phyloP scores from a whole-genome alignment of 2,888 invertebrate species.

The Leptinotarsa rubiginosa region DNA sequence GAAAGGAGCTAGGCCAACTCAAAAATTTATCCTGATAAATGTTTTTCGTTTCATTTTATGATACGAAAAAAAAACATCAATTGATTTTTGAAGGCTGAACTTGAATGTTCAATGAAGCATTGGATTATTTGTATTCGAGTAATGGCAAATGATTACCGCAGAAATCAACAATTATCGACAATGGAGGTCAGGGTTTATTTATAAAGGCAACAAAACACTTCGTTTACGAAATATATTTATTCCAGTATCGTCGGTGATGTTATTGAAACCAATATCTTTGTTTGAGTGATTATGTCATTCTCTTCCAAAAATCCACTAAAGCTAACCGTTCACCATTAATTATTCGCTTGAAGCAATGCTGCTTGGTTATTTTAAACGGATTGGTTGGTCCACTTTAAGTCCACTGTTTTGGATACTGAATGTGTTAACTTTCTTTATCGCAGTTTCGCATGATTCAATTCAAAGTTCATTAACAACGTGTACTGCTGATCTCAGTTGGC shows the following conservation, averaged over 20 bases:
- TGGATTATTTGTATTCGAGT: background rate
- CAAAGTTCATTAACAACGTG: background rate
- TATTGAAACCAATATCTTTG: background rate
- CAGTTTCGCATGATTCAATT: slow-evolving; percentile 3
- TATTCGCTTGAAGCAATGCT: background rate
- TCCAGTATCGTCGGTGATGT: background rate
- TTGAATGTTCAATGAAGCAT: no score
- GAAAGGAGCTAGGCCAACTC: no score
- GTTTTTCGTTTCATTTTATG: no score
- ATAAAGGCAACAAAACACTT: background rate
- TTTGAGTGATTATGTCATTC: background rate
- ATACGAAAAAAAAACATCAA: no score
- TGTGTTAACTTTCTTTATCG: background rate
- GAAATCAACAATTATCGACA: background rate
- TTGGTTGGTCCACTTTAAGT: background rate
- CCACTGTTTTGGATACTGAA: background rate
- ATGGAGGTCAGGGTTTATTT: background rate
- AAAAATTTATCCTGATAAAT: no score
- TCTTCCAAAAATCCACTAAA: background rate
- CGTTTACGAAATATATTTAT: background rate
- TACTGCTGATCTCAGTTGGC: background rate
- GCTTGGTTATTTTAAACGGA: background rate
- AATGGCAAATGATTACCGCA: background rate
- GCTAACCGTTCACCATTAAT: background rate
- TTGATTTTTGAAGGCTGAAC: no score